Base-by-base conservation (phyloP, 2,797 vertebrate genomes). In the Chiloscyllium punctatum region DNA sequence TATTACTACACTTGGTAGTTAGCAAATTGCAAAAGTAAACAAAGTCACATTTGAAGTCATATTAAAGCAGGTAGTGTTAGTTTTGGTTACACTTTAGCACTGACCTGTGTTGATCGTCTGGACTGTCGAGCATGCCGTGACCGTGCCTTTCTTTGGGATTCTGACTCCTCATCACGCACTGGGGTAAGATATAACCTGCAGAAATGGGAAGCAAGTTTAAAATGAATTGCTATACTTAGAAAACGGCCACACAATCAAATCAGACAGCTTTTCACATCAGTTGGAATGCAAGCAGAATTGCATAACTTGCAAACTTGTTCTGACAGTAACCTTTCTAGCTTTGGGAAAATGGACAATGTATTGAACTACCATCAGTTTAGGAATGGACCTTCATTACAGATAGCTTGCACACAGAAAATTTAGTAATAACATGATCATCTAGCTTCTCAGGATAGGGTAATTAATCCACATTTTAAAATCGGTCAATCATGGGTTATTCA, bases 121-220 rank as follows among this genome's bases (percentile, higher is more conserved):
- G 98, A 98, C 97, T 99, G 98, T 1, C 98, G 98, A 98, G 99
- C 97, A 96, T 99, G 98, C 53, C 98, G 98, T 3, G 98, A 99
- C 37, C 98, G 98, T 77, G 98, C 98, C 96, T 98, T 99, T 96
- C 98, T 98, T 97, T 99, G 98, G 86, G 98, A 99, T 96, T 99
- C 98, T 0, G 98, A 99, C 96, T 99, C 98, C 96, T 99, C 98
- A 0, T 99, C 98, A 96, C 98, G 97, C 66, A 98, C 98, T 0
- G 98, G 98, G 94, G 98, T 98, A 97, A 99, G 98, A 95, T 97
- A 97, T 57, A 98, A 98, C 96, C 98, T 99, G 96, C 72, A 95
- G 57, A 51, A 33, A 86, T n/a, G 9, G 30, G 69, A 30, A 0
- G 62, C 21, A 13, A 62, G 9, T 37, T 92, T 69, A 37, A 91